A percentile compares a stretch with the other conserved stretches of the same genome.
These are phyloP conservation scores for Athalia rosae DNA, from an alignment of 2,888 invertebrate species.

Conservation along the genomic window DNA sequence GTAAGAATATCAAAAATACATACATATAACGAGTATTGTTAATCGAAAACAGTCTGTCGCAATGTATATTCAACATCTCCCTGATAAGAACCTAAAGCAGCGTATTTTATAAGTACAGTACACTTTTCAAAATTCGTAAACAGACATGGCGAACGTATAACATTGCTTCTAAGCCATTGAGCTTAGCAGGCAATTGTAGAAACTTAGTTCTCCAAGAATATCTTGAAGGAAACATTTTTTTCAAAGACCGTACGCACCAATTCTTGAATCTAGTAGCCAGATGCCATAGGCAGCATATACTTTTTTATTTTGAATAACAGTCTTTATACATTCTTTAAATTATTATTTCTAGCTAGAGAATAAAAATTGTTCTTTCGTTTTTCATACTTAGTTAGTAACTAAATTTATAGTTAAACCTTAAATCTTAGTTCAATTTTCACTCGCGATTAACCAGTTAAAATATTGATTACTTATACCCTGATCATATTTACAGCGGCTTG, in stretches of 20 bases:
- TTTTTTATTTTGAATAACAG: conserved; percentile 63
- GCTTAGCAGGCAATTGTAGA: conserved; percentile 48
- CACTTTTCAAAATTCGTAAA: conserved; percentile 51
- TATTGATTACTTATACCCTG: conserved; percentile 67
- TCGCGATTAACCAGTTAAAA: conserved; percentile 55
- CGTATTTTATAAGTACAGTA: conserved; percentile 56
- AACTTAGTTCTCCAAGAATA: conserved; percentile 49
- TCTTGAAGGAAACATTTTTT: conserved; percentile 45
- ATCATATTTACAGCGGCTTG: conserved; percentile 67
- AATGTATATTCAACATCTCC: conserved; percentile 51
- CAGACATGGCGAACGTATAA: conserved; percentile 39
- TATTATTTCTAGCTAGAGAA: conserved; percentile 67
- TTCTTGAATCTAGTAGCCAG: conserved; percentile 41
- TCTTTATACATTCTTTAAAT: conserved; percentile 72
- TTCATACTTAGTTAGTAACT: conserved; percentile 30
- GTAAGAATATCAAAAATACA: conserved; percentile 9
- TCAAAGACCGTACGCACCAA: conserved; percentile 28
- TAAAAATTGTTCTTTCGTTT: conserved; percentile 59
- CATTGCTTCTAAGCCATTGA: conserved; percentile 26
- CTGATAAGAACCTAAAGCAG: conserved; percentile 50
- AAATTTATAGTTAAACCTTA: conserved; percentile 37
- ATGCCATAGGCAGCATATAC: conserved; percentile 47
- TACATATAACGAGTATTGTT: conserved; percentile 5
- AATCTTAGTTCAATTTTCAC: conserved; percentile 44
- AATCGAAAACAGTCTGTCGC: conserved; percentile 37